These are phyloP conservation scores for Sycobia sp. DNA, from an alignment of 1,140 invertebrate species.

Conservation along the genomic window DNA sequence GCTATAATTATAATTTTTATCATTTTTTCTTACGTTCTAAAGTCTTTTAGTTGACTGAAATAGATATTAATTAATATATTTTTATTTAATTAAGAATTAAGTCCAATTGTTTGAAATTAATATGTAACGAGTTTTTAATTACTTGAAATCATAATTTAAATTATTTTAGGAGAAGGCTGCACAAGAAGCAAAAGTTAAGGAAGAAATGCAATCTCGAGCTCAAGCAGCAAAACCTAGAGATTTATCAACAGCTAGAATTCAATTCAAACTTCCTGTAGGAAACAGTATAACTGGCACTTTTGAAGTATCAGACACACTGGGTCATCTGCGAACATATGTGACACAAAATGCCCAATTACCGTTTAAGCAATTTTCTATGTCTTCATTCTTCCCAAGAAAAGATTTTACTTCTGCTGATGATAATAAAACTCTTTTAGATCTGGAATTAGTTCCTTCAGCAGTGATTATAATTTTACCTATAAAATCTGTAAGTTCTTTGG, in stretches of 20 bases:
- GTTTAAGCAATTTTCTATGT: conserved; percentile 70
- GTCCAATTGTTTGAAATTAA: too few species aligned
- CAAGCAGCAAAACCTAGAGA: conserved; percentile 40
- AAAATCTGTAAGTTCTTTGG: conserved; percentile 47
- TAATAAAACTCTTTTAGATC: conserved; percentile 66
- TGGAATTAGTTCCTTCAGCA: conserved; percentile 79
- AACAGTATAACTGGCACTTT: conserved; percentile 70
- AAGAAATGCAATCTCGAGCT: conserved; percentile 22
- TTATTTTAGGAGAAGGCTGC: conserved; percentile 31
- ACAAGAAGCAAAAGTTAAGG: conserved; percentile 36
- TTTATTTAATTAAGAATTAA: too few species aligned
- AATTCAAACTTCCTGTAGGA: conserved; percentile 84
- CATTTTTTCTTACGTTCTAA: too few species aligned
- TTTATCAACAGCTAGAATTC: conserved; percentile 68
- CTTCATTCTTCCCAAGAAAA: conserved; percentile 78
- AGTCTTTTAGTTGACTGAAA: too few species aligned
- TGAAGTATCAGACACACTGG: conserved; percentile 64
- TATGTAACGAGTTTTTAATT: too few species aligned
- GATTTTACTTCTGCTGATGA: conserved; percentile 72
- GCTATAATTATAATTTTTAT: too few species aligned
- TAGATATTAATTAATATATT: too few species aligned
- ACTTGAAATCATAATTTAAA: conserved; percentile 1
- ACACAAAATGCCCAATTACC: conserved; percentile 61
- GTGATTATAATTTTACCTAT: conserved; percentile 78
- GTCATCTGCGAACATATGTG: conserved; percentile 66